Evolutionary conservation across 2,888 invertebrate genomes (phyloP).

Genomic region (Meiosimyza decipiens): DNA sequence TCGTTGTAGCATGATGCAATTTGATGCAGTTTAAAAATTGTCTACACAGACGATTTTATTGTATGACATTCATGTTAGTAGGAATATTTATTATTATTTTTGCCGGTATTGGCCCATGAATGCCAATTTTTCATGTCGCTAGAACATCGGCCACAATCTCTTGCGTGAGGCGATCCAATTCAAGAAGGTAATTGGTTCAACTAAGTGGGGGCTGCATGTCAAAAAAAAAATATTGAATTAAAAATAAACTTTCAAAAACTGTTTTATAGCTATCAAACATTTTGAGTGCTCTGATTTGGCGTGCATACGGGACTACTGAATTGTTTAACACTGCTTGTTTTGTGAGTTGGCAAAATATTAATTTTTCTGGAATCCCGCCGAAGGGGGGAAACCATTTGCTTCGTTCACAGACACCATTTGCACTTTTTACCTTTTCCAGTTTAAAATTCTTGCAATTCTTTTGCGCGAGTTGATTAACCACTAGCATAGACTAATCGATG

Average conservation of each 20-base stretch:
- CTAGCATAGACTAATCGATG: no score
- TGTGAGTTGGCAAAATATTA: conserved; percentile 81
- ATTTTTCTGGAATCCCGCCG: conserved; percentile 81
- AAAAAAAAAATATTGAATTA: neutral
- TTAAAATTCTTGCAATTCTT: conserved; percentile 78
- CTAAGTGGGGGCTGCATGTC: conserved; percentile 80
- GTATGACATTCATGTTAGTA: conserved; percentile 70
- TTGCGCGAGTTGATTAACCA: conserved; percentile 84
- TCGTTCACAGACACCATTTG: conserved; percentile 81
- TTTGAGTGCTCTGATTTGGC: conserved; percentile 94
- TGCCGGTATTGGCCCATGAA: conserved; percentile 59
- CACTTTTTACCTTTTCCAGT: conserved; percentile 73
- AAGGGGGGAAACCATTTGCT: conserved; percentile 72
- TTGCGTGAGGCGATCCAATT: conserved; percentile 88
- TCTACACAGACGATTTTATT: conserved; percentile 79
- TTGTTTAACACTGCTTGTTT: conserved; percentile 67
- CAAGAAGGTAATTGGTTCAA: conserved; percentile 90
- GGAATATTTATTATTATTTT: conserved; percentile 58
- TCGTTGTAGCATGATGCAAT: conserved; percentile 78
- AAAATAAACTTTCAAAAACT: neutral
- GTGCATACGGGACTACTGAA: conserved; percentile 70
- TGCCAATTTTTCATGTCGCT: conserved; percentile 76
- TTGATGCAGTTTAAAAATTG: conserved; percentile 93
- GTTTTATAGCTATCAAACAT: conserved; percentile 76
- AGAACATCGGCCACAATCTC: conserved; percentile 81